These are phyloP conservation scores for Thumatha senex DNA, from an alignment of 2,888 invertebrate genomes.

Conservation along the genomic window DNA sequence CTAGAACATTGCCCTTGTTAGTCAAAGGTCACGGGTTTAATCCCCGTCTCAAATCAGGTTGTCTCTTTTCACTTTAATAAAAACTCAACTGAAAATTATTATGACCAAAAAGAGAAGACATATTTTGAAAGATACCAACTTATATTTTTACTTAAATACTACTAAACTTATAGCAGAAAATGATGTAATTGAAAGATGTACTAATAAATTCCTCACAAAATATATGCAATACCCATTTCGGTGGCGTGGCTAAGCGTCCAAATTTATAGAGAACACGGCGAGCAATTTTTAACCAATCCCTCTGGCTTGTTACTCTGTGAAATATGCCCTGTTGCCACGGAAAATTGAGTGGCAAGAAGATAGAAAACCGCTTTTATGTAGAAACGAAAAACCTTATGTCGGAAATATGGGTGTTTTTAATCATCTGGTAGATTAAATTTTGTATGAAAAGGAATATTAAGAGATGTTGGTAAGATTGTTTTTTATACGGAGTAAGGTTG, in stretches of 20 bases:
- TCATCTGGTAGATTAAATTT: slow-evolving; percentile 14
- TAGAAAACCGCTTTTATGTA: slow-evolving; percentile 22
- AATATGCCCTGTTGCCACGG: slow-evolving; percentile 37
- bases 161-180: background rate
- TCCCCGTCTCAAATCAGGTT: too few relatives aligned
- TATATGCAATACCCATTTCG: slow-evolving; percentile 39
- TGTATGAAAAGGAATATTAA: background rate
- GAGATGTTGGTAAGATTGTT: slow-evolving; percentile 5
- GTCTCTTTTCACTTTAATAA: too few relatives aligned
- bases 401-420: slow-evolving; percentile 24
- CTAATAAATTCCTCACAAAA: slow-evolving; percentile 31
- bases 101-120: too few relatives aligned
- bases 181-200: slow-evolving; percentile 4
- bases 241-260: slow-evolving; percentile 37
- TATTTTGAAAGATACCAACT: too few relatives aligned
- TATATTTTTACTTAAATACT: background rate
- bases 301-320: slow-evolving; percentile 53
- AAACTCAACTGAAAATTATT: too few relatives aligned
- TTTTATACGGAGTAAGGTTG: slow-evolving; percentile 2
- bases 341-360: slow-evolving; percentile 39
- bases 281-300: slow-evolving; percentile 72
- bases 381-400: slow-evolving; percentile 19
- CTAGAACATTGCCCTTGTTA: too few relatives aligned
- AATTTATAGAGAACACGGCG: slow-evolving; percentile 66
- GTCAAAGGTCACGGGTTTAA: too few relatives aligned